Percentiles rank a stretch among this genome's conserved stretches.
phyloP scores from a whole-genome alignment of 2,113 vertebrate species.

The Taurulus bubalis region DNA sequence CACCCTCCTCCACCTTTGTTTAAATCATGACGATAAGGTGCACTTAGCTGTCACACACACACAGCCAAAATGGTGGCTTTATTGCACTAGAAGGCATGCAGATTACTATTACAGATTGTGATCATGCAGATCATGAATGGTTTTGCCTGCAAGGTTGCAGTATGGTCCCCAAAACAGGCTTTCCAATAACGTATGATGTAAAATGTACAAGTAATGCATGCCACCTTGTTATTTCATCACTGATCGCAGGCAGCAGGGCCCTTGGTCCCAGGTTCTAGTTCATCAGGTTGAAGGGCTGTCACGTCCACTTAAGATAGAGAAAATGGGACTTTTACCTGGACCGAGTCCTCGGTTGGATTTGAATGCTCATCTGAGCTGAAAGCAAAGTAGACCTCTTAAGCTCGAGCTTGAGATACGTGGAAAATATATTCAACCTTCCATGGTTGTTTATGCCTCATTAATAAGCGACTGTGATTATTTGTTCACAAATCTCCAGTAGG shows the following conservation, averaged over 20 bases:
- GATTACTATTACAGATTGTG: slow-evolving; percentile 28
- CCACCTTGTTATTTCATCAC: neutral
- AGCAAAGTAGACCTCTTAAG: slow-evolving; percentile 30
- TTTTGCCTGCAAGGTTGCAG: slow-evolving; percentile 8
- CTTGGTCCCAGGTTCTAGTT: neutral
- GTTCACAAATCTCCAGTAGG: slow-evolving; percentile 61
- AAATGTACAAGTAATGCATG: neutral
- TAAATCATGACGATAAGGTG: slow-evolving; percentile 68
- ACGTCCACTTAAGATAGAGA: neutral
- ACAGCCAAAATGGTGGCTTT: slow-evolving; percentile 40
- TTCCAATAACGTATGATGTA: neutral
- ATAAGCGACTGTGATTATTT: slow-evolving; percentile 60
- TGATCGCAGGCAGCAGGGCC: neutral
- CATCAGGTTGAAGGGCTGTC: slow-evolving; percentile 8
- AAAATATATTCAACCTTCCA: slow-evolving; percentile 35
- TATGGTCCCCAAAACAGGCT: neutral
- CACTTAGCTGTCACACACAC: slow-evolving; percentile 48
- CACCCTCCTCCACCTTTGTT: slow-evolving; percentile 64
- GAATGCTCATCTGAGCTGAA: slow-evolving; percentile 29
- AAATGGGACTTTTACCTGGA: neutral
- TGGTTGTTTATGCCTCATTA: slow-evolving; percentile 62
- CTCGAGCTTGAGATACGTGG: too few relatives aligned
- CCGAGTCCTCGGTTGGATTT: slow-evolving; percentile 35
- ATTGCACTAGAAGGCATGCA: slow-evolving; percentile 41
- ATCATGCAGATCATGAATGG: slow-evolving; percentile 15